These are phyloP conservation scores for Amiota minor DNA, from an alignment of 2,888 invertebrate genomes.

Conservation along the genomic window DNA sequence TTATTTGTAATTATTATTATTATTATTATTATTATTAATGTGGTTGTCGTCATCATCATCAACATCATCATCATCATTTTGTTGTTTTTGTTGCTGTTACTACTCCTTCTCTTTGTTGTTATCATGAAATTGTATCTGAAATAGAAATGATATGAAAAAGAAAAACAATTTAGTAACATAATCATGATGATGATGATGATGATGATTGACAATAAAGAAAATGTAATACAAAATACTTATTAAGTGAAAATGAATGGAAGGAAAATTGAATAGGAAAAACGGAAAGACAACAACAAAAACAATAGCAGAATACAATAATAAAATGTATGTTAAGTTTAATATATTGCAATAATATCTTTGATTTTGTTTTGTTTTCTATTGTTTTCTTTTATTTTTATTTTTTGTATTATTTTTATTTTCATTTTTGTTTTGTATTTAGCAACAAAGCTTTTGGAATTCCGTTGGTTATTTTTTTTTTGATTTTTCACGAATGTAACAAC, in stretches of 20 bases:
- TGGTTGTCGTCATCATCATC: no score
- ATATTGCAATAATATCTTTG: constrained; percentile 35
- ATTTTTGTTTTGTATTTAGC: constrained; percentile 45
- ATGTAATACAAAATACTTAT: neutral
- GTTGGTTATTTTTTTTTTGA: neutral
- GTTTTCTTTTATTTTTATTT: constrained; percentile 63
- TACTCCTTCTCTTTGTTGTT: neutral
- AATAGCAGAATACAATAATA: constrained; percentile 34
- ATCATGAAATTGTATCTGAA: constrained; percentile 48
- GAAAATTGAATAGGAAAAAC: neutral
- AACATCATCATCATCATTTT: constrained; percentile 4
- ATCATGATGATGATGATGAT: neutral
- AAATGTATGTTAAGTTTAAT: constrained; percentile 54
- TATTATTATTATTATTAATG: no score
- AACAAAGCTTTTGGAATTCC: neutral
- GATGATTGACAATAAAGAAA: constrained; percentile 36
- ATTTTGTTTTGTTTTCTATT: constrained; percentile 62
- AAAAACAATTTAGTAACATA: constrained; percentile 35
- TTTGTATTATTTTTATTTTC: constrained; percentile 56
- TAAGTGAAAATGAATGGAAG: neutral
- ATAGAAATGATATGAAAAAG: constrained; percentile 46
- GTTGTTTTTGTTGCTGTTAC: neutral
- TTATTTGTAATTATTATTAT: neutral
- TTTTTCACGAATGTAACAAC: constrained; percentile 24
- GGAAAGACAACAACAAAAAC: no score